Conservation (phyloP, 1,140 invertebrate genomes). For the Brachionus koreanus region DNA sequence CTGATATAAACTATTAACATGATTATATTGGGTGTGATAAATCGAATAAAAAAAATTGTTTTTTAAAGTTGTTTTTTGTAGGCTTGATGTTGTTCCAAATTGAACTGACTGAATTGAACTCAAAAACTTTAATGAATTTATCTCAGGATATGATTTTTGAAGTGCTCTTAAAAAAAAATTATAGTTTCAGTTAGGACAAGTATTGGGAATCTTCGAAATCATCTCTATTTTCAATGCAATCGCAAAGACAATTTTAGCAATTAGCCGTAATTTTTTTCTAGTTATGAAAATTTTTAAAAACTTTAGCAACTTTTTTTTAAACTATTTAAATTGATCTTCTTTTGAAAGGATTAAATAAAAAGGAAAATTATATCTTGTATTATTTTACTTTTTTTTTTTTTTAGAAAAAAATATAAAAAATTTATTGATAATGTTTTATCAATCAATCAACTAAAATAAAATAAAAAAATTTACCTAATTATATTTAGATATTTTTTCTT, state of each 20-base stretch:
- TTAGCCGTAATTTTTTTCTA: not conserved
- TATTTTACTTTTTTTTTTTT: not conserved
- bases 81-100: not conserved
- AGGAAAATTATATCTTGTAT: not conserved
- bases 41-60: not conserved
- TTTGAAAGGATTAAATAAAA: not conserved
- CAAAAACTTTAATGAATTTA: constrained; percentile 31
- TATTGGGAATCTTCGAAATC: not conserved
- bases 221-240: not conserved
- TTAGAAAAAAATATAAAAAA: not conserved
- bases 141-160: constrained; percentile 35
- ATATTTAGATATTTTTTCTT: constrained; percentile 28
- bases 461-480: not conserved
- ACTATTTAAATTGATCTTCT: not conserved
- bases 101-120: constrained; percentile 30
- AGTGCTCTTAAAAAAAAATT: not conserved
- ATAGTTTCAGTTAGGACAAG: not conserved
- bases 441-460: not conserved
- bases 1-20: constrained; percentile 32
- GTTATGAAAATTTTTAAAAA: too few relatives aligned
- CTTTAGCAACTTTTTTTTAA: not conserved
- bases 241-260: not conserved
- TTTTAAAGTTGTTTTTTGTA: not conserved
- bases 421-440: not conserved
- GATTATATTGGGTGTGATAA: not conserved